Conservation (phyloP, 2,113 vertebrate genomes). For the Tricholaema leucomelas region DNA sequence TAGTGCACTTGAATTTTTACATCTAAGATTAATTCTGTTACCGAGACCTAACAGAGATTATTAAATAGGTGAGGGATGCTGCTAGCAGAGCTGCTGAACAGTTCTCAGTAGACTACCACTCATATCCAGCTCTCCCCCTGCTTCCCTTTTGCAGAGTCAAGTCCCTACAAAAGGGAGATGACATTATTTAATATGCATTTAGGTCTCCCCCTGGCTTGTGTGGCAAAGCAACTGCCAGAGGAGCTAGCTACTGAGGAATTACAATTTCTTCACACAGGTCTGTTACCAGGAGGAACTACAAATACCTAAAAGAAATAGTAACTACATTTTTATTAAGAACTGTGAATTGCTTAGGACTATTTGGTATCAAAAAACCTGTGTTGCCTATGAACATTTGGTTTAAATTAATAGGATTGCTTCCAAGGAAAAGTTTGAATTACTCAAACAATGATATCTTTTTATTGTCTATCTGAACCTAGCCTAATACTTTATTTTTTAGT, state of each 20-base stretch:
- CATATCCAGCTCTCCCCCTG: not conserved
- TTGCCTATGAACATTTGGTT: not conserved
- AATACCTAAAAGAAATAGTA: not conserved
- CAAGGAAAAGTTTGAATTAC: not conserved
- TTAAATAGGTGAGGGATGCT: not conserved
- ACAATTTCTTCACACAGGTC: not conserved
- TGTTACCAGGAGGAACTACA: not conserved
- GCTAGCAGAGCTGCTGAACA: not conserved
- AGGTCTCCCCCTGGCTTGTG: not conserved
- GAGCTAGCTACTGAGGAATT: not conserved
- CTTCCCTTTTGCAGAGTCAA: not conserved
- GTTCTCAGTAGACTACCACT: not conserved
- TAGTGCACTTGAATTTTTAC: not conserved
- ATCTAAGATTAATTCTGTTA: not conserved
- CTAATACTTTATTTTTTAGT: not conserved
- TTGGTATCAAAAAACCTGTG: not conserved
- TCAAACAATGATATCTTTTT: not conserved
- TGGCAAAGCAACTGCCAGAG: not conserved
- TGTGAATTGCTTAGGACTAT: not conserved
- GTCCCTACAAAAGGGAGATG: not conserved
- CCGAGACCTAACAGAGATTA: not conserved
- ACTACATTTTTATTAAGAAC: not conserved
- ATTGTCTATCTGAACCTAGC: not conserved
- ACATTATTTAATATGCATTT: not conserved
- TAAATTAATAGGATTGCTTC: not conserved